phyloP scores from a whole-genome alignment of 2,113 vertebrate species.

The Shinisaurus crocodilurus region DNA sequence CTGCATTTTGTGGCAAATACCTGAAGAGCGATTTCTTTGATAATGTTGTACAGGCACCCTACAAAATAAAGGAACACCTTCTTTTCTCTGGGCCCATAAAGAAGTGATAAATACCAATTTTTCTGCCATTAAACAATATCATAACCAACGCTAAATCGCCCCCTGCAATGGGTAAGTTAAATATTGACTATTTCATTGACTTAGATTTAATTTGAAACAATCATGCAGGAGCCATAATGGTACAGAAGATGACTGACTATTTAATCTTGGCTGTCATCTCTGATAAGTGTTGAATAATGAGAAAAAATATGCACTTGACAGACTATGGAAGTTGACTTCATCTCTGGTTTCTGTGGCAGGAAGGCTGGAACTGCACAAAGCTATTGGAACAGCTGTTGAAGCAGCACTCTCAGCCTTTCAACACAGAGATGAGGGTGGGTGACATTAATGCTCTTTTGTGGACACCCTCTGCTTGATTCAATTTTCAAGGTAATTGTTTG shows the following conservation, averaged over 20 bases:
- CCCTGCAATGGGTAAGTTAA: constrained; percentile 86
- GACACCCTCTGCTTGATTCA: not conserved
- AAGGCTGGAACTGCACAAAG: constrained; percentile 44
- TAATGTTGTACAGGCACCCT: constrained; percentile 30
- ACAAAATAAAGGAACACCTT: constrained; percentile 29
- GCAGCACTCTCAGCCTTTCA: not conserved
- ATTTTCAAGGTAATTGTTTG: not conserved
- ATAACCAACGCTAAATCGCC: constrained; percentile 70
- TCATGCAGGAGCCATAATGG: constrained; percentile 78
- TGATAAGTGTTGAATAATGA: constrained; percentile 73
- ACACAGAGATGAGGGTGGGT: not conserved
- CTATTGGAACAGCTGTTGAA: constrained; percentile 17
- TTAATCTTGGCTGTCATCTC: constrained; percentile 71
- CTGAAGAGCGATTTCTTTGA: not conserved
- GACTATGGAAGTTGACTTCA: constrained; percentile 58
- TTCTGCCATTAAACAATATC: constrained; percentile 57
- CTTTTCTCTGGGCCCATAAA: constrained; percentile 41
- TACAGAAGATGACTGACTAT: constrained; percentile 65
- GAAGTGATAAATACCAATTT: constrained; percentile 57
- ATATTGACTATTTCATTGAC: constrained; percentile 86
- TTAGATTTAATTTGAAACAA: constrained; percentile 86
- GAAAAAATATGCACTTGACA: constrained; percentile 61
- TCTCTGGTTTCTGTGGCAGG: constrained; percentile 54
- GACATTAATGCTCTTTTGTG: not conserved
- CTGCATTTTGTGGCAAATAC: not conserved